Evolutionary conservation across 1,140 invertebrate species (phyloP), one percentile per base, ranked within the genome.

Genomic region (Drosophila quadrilineata): DNA sequence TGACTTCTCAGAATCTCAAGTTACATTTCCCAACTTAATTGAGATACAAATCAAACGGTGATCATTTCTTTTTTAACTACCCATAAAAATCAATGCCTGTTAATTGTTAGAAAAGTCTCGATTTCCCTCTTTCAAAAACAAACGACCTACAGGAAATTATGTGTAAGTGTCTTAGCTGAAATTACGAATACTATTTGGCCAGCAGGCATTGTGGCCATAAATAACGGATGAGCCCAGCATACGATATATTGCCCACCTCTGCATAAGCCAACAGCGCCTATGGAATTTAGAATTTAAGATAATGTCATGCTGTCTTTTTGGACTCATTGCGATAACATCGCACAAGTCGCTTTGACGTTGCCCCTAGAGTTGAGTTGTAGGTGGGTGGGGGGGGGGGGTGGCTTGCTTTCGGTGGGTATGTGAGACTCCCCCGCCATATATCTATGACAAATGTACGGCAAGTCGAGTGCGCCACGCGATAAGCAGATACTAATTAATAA

Each of bases 401-500:
- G 3, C 31, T 43, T n/a, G n/a, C n/a, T n/a, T n/a, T n/a, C n/a
- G n/a, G n/a, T n/a, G n/a, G n/a, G n/a, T n/a, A n/a, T n/a, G n/a
- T n/a, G n/a, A n/a, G n/a, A n/a, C n/a, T n/a, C 73, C 77, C 77
- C 48, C 58, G 56, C 53, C 69, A 84, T 82, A 60, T 70, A 84
- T 82, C 73, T 82, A 77, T 82, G 77, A 82, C 77, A 82, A 82
- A 84, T 84, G 77, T 73, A 43, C 22, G 12, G n/a, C 60, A 28
- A 59, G 59, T 84, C 52, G 69, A 84, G 69, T 71, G 58, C 63
- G 58, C 71, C 57, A 46, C n/a, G 28, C 50, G 77, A 82, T 84
- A 82, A 82, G 79, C 73, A 82, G 77, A 77, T 82, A 82, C 79
- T 85, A 82, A 82, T 82, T 82, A 82, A 84, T 82, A 82, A 82